These are phyloP conservation scores for Liparis tanakae DNA, from an alignment of 2,797 vertebrate genomes.

Conservation along the genomic window DNA sequence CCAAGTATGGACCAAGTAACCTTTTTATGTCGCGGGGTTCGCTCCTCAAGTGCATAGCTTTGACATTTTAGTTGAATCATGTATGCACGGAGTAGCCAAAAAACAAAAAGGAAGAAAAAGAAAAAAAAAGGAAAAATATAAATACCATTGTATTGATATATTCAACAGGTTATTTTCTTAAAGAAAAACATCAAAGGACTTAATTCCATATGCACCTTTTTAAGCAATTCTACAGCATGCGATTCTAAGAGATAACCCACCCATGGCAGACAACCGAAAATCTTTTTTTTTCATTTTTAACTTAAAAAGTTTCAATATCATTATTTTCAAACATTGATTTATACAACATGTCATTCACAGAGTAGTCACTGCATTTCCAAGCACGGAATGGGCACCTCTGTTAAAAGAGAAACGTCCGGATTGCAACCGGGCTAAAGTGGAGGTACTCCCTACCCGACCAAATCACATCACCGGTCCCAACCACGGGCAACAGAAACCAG, in stretches of 20 bases:
- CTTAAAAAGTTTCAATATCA: slow-evolving; percentile 99
- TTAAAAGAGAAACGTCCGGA: slow-evolving; percentile 77
- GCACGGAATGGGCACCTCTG: slow-evolving; percentile 86
- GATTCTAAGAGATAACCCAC: slow-evolving; percentile 99
- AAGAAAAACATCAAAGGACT: slow-evolving; percentile 97
- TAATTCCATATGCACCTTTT: slow-evolving; percentile 96
- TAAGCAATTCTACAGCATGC: slow-evolving; percentile 99
- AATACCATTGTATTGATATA: slow-evolving; percentile 92
- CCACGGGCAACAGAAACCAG: slow-evolving; percentile 73
- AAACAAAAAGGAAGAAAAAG: slow-evolving; percentile 59
- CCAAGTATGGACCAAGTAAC: slow-evolving; percentile 79
- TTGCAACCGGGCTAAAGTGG: slow-evolving; percentile 74
- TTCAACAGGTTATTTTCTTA: slow-evolving; percentile 94
- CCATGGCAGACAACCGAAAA: slow-evolving; percentile 96
- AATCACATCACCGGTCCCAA: slow-evolving; percentile 73
- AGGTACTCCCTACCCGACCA: slow-evolving; percentile 71
- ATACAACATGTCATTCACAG: slow-evolving; percentile 99
- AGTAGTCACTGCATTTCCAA: slow-evolving; percentile 94
- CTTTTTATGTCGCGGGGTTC: slow-evolving; percentile 73
- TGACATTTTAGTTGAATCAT: slow-evolving; percentile 84
- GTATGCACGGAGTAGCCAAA: slow-evolving; percentile 92
- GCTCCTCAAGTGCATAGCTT: slow-evolving; percentile 89
- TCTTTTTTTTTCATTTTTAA: slow-evolving; percentile 87
- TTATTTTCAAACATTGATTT: slow-evolving; percentile 99
- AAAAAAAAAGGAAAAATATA: slow-evolving; percentile 80